These are phyloP conservation scores for Zaprionus nigranus DNA, from an alignment of 1,140 invertebrate genomes.

Conservation along the genomic window DNA sequence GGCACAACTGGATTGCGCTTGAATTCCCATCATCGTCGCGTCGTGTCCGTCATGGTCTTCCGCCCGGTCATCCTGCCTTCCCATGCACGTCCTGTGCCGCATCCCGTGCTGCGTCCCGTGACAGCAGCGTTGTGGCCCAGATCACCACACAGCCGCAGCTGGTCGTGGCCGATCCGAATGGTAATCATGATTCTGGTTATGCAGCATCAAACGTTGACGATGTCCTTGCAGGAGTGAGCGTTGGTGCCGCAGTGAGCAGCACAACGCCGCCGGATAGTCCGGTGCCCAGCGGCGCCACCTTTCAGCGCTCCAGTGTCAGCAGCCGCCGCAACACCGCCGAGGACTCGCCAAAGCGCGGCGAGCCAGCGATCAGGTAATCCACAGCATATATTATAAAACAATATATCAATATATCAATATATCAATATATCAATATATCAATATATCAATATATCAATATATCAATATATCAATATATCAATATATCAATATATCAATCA, in stretches of 20 bases:
- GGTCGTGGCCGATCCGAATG: slow-evolving; percentile 88
- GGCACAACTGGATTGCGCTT: slow-evolving; percentile 32
- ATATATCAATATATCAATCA: too few relatives aligned
- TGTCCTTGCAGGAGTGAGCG: slow-evolving; percentile 82
- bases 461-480: too few relatives aligned
- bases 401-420: too few relatives aligned
- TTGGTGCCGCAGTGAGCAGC: slow-evolving; percentile 65
- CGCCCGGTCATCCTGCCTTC: not conserved
- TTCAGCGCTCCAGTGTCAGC: slow-evolving; percentile 79
- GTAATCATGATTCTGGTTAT: slow-evolving; percentile 92
- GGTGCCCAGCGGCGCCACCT: slow-evolving; percentile 75
- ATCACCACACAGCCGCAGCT: slow-evolving; percentile 85
- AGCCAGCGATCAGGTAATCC: slow-evolving; percentile 78
- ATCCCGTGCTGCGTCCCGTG: slow-evolving; percentile 15
- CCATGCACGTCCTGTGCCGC: not conserved
- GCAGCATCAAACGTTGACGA: slow-evolving; percentile 88
- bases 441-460: too few relatives aligned
- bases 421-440: too few relatives aligned
- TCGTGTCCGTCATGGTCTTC: not conserved
- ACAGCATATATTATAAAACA: too few relatives aligned
- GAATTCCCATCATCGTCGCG: slow-evolving; percentile 19
- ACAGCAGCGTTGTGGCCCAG: slow-evolving; percentile 86
- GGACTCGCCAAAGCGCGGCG: slow-evolving; percentile 77
- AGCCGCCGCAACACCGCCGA: slow-evolving; percentile 73
- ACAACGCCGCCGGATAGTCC: slow-evolving; percentile 86